Evolutionary conservation across 2,113 vertebrate species (phyloP), one percentile per base, ranked within the genome.

Genomic region (Seriola dumerili): DNA sequence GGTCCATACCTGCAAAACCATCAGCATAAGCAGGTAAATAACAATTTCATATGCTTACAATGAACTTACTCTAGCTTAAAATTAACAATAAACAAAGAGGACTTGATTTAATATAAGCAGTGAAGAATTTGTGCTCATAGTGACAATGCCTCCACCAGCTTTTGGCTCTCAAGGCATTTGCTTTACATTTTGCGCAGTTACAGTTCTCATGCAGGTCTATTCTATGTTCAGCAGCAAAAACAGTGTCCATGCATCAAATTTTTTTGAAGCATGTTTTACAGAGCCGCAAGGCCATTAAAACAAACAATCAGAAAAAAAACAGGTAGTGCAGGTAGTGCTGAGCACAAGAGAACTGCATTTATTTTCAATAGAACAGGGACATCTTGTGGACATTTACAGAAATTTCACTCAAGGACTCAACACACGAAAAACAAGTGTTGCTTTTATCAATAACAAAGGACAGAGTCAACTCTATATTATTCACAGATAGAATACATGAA

Each of bases 381-480:
- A 92, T 59, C 90, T 75, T 72, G 90, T 93, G 93, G 89, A 59
- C 55, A 76, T 19, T 48, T 54, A 38, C 5, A 23, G 23, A 67
- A 40, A 5, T 21, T 19, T 40, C 29, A 21, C 36, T 38, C 4
- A 44, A 6, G 0, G 8, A 21, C 46, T 75, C 10, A 46, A 67
- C 4, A 4, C n/a, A 11, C 36, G 17, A 5, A 0, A 13, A 44
- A 34, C 4, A 13, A 55, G 2, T 10, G 2, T 19, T n/a, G 46
- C 7, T 48, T 73, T 11, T 64, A 5, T 57, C 8, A 46, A 44
- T 11, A 71, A 23, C 21, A 1, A 55, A 32, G 16, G 10, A 32
- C 8, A 4, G 38, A 44, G 16, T 23, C 7, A 29, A 4, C 7
- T 50, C 48, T 10, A n/a, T 50, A 6, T 46, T 48, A 11, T 9